Evolutionary conservation across 2,113 vertebrate species (phyloP).

Genomic region (Sinocyclocheilus anshuiensis): DNA sequence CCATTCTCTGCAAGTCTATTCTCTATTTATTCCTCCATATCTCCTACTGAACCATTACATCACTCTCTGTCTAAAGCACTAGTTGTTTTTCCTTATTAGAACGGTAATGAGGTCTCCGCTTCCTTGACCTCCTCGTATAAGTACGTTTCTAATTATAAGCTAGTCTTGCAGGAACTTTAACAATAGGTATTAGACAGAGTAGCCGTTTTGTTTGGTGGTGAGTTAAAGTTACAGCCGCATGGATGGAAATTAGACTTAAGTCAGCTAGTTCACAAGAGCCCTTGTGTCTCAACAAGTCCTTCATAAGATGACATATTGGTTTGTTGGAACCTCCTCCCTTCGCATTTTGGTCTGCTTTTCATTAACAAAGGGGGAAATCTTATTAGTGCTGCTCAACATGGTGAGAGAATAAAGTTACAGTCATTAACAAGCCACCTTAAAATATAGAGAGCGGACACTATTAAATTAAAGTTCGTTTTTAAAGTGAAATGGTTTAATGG

Average conservation of each 20-base stretch:
- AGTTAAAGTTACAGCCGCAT: conserved; percentile 57
- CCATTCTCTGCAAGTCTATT: neutral
- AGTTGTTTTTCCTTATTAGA: conserved; percentile 13
- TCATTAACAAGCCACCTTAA: conserved; percentile 6
- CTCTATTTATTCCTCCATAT: neutral
- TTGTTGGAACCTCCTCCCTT: conserved; percentile 29
- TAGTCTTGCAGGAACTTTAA: conserved; percentile 46
- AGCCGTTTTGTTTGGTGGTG: conserved; percentile 61
- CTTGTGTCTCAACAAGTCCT: conserved; percentile 56
- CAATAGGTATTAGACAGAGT: conserved; percentile 69
- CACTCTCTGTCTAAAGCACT: neutral
- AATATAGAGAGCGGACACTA: neutral
- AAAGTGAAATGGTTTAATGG: neutral
- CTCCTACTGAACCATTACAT: conserved; percentile 17
- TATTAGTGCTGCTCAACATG: conserved; percentile 51
- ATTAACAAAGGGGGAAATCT: conserved; percentile 49
- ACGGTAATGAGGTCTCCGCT: neutral
- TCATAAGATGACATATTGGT: conserved; percentile 47
- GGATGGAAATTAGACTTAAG: conserved; percentile 48
- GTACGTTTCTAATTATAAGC: conserved; percentile 24
- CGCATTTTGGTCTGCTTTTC: conserved; percentile 28
- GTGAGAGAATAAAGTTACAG: conserved; percentile 47
- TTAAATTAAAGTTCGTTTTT: neutral
- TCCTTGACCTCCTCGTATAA: conserved; percentile 36
- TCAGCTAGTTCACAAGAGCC: conserved; percentile 47